These are phyloP conservation scores for Parasteatoda lunata DNA, from an alignment of 2,888 invertebrate species.

Conservation along the genomic window DNA sequence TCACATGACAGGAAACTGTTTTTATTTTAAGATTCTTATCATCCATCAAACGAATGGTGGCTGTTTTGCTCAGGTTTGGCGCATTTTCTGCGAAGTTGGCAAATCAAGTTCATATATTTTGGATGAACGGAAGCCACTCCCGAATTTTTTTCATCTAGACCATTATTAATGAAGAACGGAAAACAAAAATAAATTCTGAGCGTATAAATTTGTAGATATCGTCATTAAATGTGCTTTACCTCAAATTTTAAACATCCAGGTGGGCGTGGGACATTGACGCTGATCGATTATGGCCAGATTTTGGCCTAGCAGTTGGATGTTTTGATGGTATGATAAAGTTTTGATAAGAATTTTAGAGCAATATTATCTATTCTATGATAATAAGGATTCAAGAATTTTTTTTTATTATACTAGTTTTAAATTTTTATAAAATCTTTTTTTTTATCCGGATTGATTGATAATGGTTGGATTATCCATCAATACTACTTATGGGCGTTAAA, in stretches of 20 bases:
- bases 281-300: constrained; percentile 33
- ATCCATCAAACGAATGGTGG: not conserved
- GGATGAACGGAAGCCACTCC: constrained; percentile 55
- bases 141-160: constrained; percentile 6
- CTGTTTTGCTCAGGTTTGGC: not conserved
- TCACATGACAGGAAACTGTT: too few species aligned
- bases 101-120: not conserved
- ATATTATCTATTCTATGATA: too few species aligned
- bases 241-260: constrained; percentile 19
- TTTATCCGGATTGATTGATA: too few species aligned
- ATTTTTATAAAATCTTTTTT: too few species aligned
- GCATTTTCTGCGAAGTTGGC: constrained; percentile 1
- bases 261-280: constrained; percentile 37
- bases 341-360: not conserved
- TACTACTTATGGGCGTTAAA: too few species aligned
- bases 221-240: constrained; percentile 15
- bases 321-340: not conserved
- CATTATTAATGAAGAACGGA: not conserved
- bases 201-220: constrained; percentile 17
- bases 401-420: too few species aligned
- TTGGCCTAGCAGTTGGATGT: not conserved
- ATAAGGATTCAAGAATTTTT: too few species aligned
- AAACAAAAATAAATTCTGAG: not conserved
- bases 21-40: too few species aligned
- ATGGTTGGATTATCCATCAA: too few species aligned